phyloP scores from a whole-genome alignment of 2,888 invertebrate species.

The Ditula angustiorana region DNA sequence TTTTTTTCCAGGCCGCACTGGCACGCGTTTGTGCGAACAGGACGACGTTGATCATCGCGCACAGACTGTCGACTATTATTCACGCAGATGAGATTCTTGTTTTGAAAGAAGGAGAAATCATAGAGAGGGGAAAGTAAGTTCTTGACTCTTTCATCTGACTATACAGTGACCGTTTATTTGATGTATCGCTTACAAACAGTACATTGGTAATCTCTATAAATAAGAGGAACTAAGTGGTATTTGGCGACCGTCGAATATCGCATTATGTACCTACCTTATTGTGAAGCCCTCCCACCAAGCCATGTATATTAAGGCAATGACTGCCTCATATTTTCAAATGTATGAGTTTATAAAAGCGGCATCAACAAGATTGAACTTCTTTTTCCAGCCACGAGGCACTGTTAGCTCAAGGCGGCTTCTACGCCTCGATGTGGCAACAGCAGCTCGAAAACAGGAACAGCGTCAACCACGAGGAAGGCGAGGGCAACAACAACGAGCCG shows the following conservation, averaged over 20 bases:
- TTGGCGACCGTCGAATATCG: no score
- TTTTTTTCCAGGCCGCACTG: slow-evolving; percentile 87
- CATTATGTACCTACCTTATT: no score
- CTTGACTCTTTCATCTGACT: no score
- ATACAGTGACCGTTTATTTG: background rate
- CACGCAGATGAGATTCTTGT: slow-evolving; percentile 98
- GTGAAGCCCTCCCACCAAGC: no score
- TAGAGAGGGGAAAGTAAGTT: slow-evolving; percentile 92
- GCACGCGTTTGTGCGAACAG: slow-evolving; percentile 92
- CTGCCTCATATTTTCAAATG: no score
- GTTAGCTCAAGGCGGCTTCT: slow-evolving; percentile 89
- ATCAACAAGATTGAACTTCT: slow-evolving; percentile 10
- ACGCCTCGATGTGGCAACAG: slow-evolving; percentile 97
- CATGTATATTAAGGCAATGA: no score
- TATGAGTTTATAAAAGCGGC: background rate
- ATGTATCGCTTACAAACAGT: no score
- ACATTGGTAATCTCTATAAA: no score
- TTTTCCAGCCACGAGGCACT: slow-evolving; percentile 90
- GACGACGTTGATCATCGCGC: slow-evolving; percentile 97
- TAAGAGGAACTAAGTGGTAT: no score
- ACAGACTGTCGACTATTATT: slow-evolving; percentile 96
- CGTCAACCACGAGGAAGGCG: slow-evolving; percentile 50
- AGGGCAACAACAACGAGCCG: slow-evolving; percentile 50
- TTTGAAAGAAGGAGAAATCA: slow-evolving; percentile 95
- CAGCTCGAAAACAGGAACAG: slow-evolving; percentile 88